These are phyloP conservation scores for Hassar affinis DNA, from an alignment of 2,113 vertebrate species.

Conservation along the genomic window DNA sequence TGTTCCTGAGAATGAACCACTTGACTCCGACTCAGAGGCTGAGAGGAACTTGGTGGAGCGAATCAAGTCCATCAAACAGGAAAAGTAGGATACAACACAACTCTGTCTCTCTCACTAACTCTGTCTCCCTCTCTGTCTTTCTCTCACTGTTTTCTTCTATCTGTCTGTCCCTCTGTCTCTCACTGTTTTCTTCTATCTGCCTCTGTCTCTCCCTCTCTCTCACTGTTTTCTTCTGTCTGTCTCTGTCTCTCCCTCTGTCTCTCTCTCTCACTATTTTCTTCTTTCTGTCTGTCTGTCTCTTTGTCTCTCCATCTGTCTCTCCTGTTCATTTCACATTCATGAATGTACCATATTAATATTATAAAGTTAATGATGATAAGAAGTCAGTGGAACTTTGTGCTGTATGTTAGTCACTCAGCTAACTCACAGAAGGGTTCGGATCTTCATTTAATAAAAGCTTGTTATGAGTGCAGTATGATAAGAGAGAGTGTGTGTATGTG, in stretches of 20 bases:
- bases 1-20: conserved; percentile 78
- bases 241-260: neutral
- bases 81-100: conserved; percentile 78
- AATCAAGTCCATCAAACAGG: conserved; percentile 93
- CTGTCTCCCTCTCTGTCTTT: neutral
- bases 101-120: neutral
- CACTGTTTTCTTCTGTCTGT: too few relatives aligned
- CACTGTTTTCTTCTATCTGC: neutral
- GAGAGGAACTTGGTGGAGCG: conserved; percentile 85
- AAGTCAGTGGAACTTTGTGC: neutral
- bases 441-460: neutral
- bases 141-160: neutral
- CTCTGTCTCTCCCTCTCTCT: neutral
- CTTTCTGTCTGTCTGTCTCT: neutral
- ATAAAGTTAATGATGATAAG: neutral
- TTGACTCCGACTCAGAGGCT: conserved; percentile 75
- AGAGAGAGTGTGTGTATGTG: neutral
- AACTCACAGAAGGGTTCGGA: neutral
- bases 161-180: neutral
- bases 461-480: neutral
- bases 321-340: neutral
- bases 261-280: neutral
- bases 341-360: neutral
- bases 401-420: neutral
- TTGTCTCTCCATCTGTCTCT: neutral